Conservation (phyloP, 2,888 invertebrate genomes). For the Brachyopa scutellaris region DNA sequence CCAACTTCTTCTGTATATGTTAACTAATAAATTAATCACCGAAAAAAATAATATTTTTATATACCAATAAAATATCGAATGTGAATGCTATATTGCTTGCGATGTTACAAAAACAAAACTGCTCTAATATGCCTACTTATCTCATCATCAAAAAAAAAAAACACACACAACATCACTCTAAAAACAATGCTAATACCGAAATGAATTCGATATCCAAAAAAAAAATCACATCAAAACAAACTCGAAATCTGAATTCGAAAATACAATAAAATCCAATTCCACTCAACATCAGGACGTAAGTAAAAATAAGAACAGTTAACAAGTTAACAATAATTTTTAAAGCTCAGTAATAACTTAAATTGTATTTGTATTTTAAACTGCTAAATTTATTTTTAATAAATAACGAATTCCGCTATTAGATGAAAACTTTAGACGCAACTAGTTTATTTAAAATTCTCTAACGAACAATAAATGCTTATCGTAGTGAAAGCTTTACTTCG, state of each 20-base stretch:
- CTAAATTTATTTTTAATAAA: constrained; percentile 47
- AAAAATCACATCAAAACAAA: constrained; percentile 68
- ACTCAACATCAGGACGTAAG: constrained; percentile 75
- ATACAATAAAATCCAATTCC: constrained; percentile 60
- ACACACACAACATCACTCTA: constrained; percentile 62
- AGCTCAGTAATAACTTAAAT: constrained; percentile 49
- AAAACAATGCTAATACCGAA: constrained; percentile 57
- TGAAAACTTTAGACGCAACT: constrained; percentile 61
- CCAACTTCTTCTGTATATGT: constrained; percentile 67
- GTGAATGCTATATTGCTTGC: constrained; percentile 69
- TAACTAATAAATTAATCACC: constrained; percentile 53
- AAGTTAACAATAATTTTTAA: constrained; percentile 37
- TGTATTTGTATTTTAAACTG: constrained; percentile 64
- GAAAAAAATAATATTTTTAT: constrained; percentile 43
- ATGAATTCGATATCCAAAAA: constrained; percentile 53
- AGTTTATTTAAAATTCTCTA: constrained; percentile 29
- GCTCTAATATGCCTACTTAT: constrained; percentile 64
- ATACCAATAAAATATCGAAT: constrained; percentile 34
- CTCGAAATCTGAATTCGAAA: constrained; percentile 58
- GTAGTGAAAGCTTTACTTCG: constrained; percentile 60
- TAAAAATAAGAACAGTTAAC: constrained; percentile 68
- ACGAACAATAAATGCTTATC: constrained; percentile 43
- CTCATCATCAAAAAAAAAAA: constrained; percentile 63
- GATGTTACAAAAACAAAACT: constrained; percentile 50
- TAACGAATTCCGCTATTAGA: constrained; percentile 62